Evolutionary conservation across 2,888 invertebrate genomes (phyloP).

Genomic region (Atethmia centrago): DNA sequence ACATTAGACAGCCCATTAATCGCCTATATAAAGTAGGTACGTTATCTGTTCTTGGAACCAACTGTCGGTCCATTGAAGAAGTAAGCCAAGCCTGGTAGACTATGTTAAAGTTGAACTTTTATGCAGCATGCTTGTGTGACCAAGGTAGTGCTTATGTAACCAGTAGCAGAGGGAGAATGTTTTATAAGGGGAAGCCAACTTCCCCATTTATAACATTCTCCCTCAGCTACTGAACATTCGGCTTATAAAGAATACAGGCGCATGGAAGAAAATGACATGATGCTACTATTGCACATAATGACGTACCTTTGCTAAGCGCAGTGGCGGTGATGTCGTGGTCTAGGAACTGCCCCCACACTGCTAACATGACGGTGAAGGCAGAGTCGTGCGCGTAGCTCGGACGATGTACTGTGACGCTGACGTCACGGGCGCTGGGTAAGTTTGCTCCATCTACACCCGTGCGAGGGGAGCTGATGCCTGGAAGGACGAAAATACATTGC

Average conservation of each 20-base stretch:
- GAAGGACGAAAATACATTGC: neutral
- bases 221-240: neutral
- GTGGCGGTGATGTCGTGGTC: conserved; percentile 97
- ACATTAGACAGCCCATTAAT: neutral
- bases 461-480: conserved; percentile 93
- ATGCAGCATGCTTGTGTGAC: too few species aligned
- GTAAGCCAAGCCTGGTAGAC: too few species aligned
- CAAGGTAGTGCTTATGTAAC: too few species aligned
- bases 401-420: conserved; percentile 94
- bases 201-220: too few species aligned
- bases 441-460: conserved; percentile 85
- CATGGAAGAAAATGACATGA: too few species aligned
- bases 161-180: too few species aligned
- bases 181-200: too few species aligned
- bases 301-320: conserved; percentile 92
- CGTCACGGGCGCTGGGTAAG: conserved; percentile 94
- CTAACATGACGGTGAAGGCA: conserved; percentile 95
- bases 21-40: neutral
- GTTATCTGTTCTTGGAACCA: too few species aligned
- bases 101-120: too few species aligned
- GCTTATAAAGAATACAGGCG: too few species aligned
- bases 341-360: conserved; percentile 97
- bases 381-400: conserved; percentile 94
- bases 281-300: neutral
- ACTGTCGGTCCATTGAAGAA: too few species aligned